Percentiles rank a stretch among this genome's conserved stretches.
phyloP scores from a whole-genome alignment of 1,140 invertebrate species.

The Drosophila kanapiae region DNA sequence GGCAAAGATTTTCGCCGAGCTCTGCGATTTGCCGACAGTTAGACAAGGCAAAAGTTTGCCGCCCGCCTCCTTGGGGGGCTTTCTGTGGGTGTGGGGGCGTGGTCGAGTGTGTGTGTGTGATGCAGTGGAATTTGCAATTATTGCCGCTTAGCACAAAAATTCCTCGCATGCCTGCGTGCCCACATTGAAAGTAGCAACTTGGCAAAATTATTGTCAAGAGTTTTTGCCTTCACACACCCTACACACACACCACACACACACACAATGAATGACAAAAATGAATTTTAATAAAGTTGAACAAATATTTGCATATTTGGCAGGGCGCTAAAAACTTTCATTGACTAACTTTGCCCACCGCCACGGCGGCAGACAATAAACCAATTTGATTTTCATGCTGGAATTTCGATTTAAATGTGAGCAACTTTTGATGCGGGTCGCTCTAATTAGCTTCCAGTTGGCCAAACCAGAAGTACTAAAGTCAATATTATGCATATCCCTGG shows the following conservation, averaged over 20 bases:
- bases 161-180: slow-evolving; percentile 67
- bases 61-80: slow-evolving; percentile 13
- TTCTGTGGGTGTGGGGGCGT: slow-evolving; percentile 8
- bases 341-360: slow-evolving; percentile 55
- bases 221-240: slow-evolving; percentile 34
- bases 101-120: slow-evolving; percentile 43
- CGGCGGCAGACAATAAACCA: slow-evolving; percentile 69
- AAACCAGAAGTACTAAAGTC: slow-evolving; percentile 55
- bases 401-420: slow-evolving; percentile 65
- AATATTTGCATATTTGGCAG: slow-evolving; percentile 80
- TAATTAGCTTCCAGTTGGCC: slow-evolving; percentile 67
- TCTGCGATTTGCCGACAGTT: slow-evolving; percentile 81
- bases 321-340: slow-evolving; percentile 78
- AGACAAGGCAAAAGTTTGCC: slow-evolving; percentile 71
- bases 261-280: slow-evolving; percentile 79
- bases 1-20: slow-evolving; percentile 79
- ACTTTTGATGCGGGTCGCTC: slow-evolving; percentile 76
- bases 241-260: neutral
- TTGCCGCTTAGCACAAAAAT: slow-evolving; percentile 80
- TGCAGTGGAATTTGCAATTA: slow-evolving; percentile 81
- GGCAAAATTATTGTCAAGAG: slow-evolving; percentile 78
- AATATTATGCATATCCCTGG: slow-evolving; percentile 66
- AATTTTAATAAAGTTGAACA: slow-evolving; percentile 82
- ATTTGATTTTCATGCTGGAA: slow-evolving; percentile 63
- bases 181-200: slow-evolving; percentile 77